These are phyloP conservation scores for Noctua pronuba DNA, from an alignment of 2,888 invertebrate species.

Conservation along the genomic window DNA sequence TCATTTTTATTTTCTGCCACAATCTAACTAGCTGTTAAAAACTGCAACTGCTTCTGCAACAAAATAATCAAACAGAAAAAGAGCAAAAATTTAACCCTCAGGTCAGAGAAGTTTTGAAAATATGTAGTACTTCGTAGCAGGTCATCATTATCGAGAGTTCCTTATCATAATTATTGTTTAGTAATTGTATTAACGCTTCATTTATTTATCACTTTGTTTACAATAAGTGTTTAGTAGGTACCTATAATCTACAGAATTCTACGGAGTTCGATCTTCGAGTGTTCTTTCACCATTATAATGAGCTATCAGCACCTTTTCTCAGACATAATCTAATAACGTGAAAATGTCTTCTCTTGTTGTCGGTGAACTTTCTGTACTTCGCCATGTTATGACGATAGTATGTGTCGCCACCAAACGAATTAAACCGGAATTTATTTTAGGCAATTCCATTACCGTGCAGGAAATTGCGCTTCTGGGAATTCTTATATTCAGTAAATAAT, in stretches of 20 bases:
- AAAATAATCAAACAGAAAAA: neutral
- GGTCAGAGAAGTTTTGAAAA: neutral
- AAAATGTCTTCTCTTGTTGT: neutral
- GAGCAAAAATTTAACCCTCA: neutral
- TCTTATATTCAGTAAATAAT: neutral
- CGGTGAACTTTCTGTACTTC: conserved; percentile 24
- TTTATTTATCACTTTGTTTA: neutral
- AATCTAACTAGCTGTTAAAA: neutral
- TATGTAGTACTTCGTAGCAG: neutral
- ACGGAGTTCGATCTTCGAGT: neutral
- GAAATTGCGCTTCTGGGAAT: conserved; percentile 27
- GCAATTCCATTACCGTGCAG: conserved; percentile 37
- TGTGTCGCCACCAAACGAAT: conserved; percentile 35
- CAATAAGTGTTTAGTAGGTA: neutral
- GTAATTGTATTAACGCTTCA: neutral
- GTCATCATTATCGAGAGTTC: neutral
- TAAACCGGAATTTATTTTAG: conserved; percentile 56
- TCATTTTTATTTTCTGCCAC: neutral
- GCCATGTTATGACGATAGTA: conserved; percentile 1
- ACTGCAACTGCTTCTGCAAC: neutral
- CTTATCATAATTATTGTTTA: neutral
- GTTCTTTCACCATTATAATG: neutral
- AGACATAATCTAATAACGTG: conserved; percentile 24
- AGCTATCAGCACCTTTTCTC: conserved; percentile 3
- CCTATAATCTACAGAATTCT: neutral